phyloP scores from a whole-genome alignment of 1,140 invertebrate genomes.

The Babylonia areolata region DNA sequence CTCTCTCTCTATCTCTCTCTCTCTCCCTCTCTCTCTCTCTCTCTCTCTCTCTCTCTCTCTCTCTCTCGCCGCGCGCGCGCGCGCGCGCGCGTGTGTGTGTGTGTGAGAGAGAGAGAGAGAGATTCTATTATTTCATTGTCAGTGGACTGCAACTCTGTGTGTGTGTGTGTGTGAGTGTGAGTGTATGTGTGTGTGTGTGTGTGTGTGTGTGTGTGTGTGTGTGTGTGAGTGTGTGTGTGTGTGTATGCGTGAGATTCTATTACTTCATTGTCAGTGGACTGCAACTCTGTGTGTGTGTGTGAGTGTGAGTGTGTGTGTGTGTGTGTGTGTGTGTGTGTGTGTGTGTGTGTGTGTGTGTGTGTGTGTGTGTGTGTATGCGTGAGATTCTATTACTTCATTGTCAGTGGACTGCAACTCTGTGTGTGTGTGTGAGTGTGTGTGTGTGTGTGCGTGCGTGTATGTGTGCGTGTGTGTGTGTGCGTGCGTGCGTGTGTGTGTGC shows the following conservation, averaged over 20 bases:
- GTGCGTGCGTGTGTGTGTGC: too few relatives aligned
- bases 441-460: constrained; percentile 6
- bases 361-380: constrained; percentile 15
- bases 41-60: too few relatives aligned
- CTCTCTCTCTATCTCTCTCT: too few relatives aligned
- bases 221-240: background rate
- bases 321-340: constrained; percentile 13
- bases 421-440: background rate
- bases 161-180: background rate
- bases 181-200: background rate
- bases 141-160: too few relatives aligned
- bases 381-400: too few relatives aligned
- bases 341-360: constrained; percentile 15
- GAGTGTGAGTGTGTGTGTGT: constrained; percentile 15
- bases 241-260: background rate
- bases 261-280: too few relatives aligned
- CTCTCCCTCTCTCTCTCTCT: too few relatives aligned
- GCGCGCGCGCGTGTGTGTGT: too few relatives aligned
- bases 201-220: background rate
- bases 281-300: constrained; percentile 9
- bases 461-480: too few relatives aligned
- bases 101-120: too few relatives aligned
- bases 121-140: too few relatives aligned
- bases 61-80: too few relatives aligned
- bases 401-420: background rate